Percentiles rank a stretch among this genome's conserved stretches.
Conservation (phyloP, 2,888 invertebrate species). For the Notodonta ziczac region DNA sequence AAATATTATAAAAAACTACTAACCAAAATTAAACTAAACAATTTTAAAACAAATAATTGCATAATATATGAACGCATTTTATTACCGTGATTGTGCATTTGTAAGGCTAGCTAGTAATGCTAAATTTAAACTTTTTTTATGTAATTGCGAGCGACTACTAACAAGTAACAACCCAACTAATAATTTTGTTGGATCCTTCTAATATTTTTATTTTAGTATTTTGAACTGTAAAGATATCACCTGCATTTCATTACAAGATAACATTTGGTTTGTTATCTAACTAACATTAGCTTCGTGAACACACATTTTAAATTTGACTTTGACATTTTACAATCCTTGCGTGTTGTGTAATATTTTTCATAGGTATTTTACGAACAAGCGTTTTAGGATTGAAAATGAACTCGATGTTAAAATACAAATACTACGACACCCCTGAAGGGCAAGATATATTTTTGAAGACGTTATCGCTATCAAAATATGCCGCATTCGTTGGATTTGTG, state of each 20-base stretch:
- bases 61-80: too few relatives aligned
- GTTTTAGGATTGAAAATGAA: constrained; percentile 38
- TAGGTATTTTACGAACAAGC: constrained; percentile 14
- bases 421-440: constrained; percentile 90
- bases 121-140: background rate
- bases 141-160: too few relatives aligned
- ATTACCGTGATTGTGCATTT: too few relatives aligned
- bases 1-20: background rate
- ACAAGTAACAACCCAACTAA: too few relatives aligned
- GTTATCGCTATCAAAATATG: constrained; percentile 85
- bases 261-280: background rate
- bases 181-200: too few relatives aligned
- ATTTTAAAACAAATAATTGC: too few relatives aligned
- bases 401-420: constrained; percentile 65
- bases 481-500: constrained; percentile 75
- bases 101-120: background rate
- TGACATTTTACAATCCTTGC: constrained; percentile 16
- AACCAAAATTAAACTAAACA: too few relatives aligned
- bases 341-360: constrained; percentile 68
- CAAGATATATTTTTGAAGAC: constrained; percentile 87
- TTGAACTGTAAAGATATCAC: too few relatives aligned
- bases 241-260: too few relatives aligned
- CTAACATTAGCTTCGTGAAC: background rate
- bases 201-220: too few relatives aligned
- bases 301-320: constrained; percentile 3